phyloP scores from a whole-genome alignment of 1,140 invertebrate species.

The Hyposmocoma kahamanoa region DNA sequence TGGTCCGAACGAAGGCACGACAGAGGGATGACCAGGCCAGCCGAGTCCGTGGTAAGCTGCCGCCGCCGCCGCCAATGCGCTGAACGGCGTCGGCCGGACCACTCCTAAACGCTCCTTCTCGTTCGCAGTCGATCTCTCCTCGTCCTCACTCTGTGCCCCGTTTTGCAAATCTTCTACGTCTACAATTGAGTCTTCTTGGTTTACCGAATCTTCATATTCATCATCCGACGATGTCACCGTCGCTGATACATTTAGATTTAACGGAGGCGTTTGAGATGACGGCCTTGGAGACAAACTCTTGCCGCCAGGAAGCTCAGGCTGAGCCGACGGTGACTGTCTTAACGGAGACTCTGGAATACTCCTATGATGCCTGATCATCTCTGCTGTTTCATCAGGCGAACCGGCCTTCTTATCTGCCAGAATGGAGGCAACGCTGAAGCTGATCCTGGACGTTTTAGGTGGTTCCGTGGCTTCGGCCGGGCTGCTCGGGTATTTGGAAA shows the following conservation, averaged over 20 bases:
- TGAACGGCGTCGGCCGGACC: slow-evolving; percentile 80
- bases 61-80: slow-evolving; percentile 78
- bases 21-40: slow-evolving; percentile 63
- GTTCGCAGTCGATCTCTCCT: slow-evolving; percentile 51
- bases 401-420: slow-evolving; percentile 77
- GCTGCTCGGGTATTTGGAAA: slow-evolving; percentile 68
- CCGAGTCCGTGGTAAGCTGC: slow-evolving; percentile 76
- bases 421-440: slow-evolving; percentile 81
- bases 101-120: slow-evolving; percentile 71
- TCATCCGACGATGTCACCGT: slow-evolving; percentile 74
- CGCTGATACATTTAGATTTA: slow-evolving; percentile 53
- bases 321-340: slow-evolving; percentile 57
- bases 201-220: slow-evolving; percentile 77
- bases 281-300: slow-evolving; percentile 48
- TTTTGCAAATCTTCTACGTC: slow-evolving; percentile 80
- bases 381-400: slow-evolving; percentile 56
- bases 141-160: slow-evolving; percentile 62
- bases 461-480: slow-evolving; percentile 74
- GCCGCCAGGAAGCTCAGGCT: slow-evolving; percentile 61
- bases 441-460: slow-evolving; percentile 75
- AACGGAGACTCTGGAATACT: slow-evolving; percentile 65
- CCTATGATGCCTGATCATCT: slow-evolving; percentile 65
- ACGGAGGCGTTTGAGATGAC: slow-evolving; percentile 47
- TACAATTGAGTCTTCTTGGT: slow-evolving; percentile 79
- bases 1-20: slow-evolving; percentile 63